Evolutionary conservation across 2,888 invertebrate species (phyloP), one percentile per base, ranked within the genome.

Genomic region (Caenorhabditis zanzibari): DNA sequence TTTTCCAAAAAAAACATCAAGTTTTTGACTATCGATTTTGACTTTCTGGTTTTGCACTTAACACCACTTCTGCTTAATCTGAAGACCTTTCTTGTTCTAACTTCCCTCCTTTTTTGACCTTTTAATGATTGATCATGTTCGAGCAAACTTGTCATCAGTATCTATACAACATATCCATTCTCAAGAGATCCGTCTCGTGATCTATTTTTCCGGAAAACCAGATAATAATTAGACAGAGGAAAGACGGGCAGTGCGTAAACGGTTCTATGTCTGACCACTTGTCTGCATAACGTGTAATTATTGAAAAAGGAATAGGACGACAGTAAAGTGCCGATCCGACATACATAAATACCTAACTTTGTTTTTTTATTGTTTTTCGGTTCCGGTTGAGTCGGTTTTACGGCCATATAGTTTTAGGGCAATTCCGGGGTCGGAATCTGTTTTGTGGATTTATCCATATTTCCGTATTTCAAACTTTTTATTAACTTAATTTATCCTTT

Each of bases 251-350:
- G 52, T 14, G n/a, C 64, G 47, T 71, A 64, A 72, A 72, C 79
- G 72, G 77, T 64, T 68, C 61, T 66, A 28, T 63, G 71, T 54
- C 54, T 72, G 69, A 63, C 63, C 77, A 71, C 54, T 69, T 77
- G 69, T 52, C 58, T 41, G 61, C 54, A 52, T 41, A 74, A 68
- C 73, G 81, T 74, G 73, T 81, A 73, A 74, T 74, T 69, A 81
- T 63, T 54, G 61, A 44, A 68, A 49, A 32, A 24, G 49, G 24
- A 35, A 71, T 38, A 49, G 77, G 52, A 28, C n/a, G n/a, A n/a
- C 49, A 32, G 59, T 54, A 9, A 54, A 6, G 26, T 19, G 35
- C 16, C 59, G 61, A 38, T n/a, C 32, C 54, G 47, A 66, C 75
- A 54, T 58, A 58, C 73, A 61, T 74, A 74, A 74, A 74, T 66